Evolutionary conservation across 2,888 invertebrate species (phyloP).

Genomic region (Agelastica alni): DNA sequence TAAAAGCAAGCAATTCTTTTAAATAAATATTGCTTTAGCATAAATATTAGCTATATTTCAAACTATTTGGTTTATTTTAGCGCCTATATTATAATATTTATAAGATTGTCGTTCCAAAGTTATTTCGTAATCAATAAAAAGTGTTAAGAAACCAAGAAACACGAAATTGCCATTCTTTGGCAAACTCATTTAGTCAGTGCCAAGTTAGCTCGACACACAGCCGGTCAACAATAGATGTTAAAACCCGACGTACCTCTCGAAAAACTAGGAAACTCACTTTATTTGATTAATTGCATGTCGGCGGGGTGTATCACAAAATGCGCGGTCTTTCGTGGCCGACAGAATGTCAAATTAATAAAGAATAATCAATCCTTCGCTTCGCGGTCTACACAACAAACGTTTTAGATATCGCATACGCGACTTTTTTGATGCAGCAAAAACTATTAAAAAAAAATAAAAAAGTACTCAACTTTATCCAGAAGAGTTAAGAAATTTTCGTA

Average conservation of each 20-base stretch:
- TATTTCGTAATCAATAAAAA: no score
- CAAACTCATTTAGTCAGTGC: conserved; percentile 10
- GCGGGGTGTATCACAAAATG: conserved; percentile 6
- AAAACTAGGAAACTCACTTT: conserved; percentile 45
- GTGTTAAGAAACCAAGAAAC: neutral
- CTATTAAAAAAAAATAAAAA: no score
- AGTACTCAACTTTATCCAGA: no score
- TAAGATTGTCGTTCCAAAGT: no score
- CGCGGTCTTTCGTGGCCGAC: conserved; percentile 24
- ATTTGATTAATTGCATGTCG: conserved; percentile 42
- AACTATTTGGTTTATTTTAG: no score
- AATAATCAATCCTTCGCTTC: conserved; percentile 30
- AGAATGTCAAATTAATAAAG: conserved; percentile 29
- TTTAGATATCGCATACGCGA: conserved; percentile 32
- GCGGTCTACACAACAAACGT: conserved; percentile 38
- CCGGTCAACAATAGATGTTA: conserved; percentile 29
- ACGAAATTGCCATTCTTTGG: neutral
- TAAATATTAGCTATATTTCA: no score
- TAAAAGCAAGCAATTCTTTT: no score
- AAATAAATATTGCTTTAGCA: no score
- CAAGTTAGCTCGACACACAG: conserved; percentile 3
- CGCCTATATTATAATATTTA: no score
- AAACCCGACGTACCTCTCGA: conserved; percentile 27
- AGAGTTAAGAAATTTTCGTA: no score
- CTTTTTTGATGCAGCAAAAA: no score